Evolutionary conservation across 2,113 vertebrate genomes (phyloP).

Genomic region (Vulpes vulpes): DNA sequence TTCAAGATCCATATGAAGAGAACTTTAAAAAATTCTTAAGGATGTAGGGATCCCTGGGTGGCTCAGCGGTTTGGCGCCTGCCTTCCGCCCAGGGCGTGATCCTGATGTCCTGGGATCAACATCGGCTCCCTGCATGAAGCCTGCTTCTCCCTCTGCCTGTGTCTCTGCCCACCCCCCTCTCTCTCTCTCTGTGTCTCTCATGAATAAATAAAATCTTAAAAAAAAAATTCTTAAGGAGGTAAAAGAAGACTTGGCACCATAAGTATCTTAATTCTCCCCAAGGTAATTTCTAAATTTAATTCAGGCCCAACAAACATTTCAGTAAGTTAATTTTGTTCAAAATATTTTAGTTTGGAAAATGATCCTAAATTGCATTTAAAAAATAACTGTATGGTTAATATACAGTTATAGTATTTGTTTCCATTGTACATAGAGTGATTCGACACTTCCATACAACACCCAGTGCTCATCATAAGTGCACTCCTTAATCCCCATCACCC

Average conservation of each 20-base stretch:
- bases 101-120: no score
- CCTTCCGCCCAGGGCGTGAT: no score
- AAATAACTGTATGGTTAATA: background rate
- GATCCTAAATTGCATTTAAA: background rate
- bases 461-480: background rate
- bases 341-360: slow-evolving; percentile 18
- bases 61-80: no score
- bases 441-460: background rate
- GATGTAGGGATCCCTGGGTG: no score
- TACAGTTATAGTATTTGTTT: background rate
- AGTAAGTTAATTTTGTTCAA: background rate
- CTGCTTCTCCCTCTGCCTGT: no score
- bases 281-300: background rate
- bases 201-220: no score
- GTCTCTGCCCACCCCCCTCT: no score
- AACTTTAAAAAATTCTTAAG: background rate
- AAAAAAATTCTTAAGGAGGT: background rate
- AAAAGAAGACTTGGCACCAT: background rate
- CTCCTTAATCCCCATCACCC: background rate
- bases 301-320: background rate
- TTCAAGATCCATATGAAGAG: background rate
- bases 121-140: no score
- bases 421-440: background rate
- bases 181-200: no score
- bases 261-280: background rate